These are phyloP conservation scores for Cotesia glomerata DNA, from an alignment of 1,140 invertebrate genomes.

Conservation along the genomic window DNA sequence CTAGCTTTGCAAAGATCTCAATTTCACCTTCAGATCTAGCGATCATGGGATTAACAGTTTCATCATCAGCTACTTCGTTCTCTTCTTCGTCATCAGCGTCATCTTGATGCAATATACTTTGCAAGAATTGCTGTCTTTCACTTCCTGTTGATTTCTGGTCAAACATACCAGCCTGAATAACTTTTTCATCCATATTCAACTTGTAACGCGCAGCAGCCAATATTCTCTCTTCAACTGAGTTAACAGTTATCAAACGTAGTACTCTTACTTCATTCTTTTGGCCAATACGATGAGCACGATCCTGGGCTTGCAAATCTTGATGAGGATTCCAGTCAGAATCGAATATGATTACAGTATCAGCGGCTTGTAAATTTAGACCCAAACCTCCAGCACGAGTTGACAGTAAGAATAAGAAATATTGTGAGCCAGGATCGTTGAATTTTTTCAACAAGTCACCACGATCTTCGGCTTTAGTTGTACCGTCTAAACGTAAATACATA, in stretches of 20 bases:
- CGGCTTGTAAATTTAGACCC: constrained; percentile 96
- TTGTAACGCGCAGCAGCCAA: constrained; percentile 92
- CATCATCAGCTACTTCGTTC: constrained; percentile 98
- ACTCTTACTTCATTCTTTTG: constrained; percentile 99
- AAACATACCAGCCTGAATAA: constrained; percentile 99
- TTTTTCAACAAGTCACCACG: constrained; percentile 89
- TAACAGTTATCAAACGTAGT: constrained; percentile 95
- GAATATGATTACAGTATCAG: constrained; percentile 98
- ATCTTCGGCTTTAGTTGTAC: constrained; percentile 98
- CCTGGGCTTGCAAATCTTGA: constrained; percentile 98
- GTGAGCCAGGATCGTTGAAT: constrained; percentile 90
- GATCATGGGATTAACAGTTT: constrained; percentile 99
- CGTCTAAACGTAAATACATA: constrained; percentile 81
- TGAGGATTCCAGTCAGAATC: constrained; percentile 99
- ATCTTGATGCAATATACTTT: constrained; percentile 92
- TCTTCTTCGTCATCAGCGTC: constrained; percentile 96
- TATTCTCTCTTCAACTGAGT: constrained; percentile 98
- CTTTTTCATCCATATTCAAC: constrained; percentile 98
- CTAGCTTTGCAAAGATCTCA: constrained; percentile 92
- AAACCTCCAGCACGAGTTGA: constrained; percentile 96
- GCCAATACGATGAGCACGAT: constrained; percentile 98
- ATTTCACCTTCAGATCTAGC: constrained; percentile 94
- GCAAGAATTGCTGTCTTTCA: constrained; percentile 93
- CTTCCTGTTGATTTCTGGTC: constrained; percentile 98
- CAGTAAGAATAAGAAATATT: constrained; percentile 95